Evolutionary conservation across 2,797 vertebrate species (phyloP).

Genomic region (Coregonus sp.): DNA sequence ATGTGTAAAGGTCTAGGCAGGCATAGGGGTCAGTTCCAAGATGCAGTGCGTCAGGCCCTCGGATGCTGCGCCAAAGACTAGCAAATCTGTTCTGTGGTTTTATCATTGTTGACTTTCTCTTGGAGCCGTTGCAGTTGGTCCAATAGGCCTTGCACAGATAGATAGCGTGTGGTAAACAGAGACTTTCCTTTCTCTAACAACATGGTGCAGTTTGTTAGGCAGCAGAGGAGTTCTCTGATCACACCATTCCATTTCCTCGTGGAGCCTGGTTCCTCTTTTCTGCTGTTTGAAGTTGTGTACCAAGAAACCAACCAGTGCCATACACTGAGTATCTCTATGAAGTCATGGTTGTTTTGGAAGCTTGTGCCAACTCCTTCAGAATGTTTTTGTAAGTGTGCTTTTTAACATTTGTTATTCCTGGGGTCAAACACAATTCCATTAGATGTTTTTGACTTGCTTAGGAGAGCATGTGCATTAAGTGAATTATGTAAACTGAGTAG

Average conservation of each 20-base stretch:
- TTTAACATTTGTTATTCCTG: background rate
- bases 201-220: slow-evolving; percentile 4
- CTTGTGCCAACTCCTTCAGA: slow-evolving; percentile 7
- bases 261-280: background rate
- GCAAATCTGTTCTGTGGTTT: slow-evolving; percentile 3
- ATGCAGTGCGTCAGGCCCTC: slow-evolving; percentile 17
- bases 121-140: background rate
- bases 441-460: background rate
- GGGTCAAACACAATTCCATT: slow-evolving; percentile 8
- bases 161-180: background rate
- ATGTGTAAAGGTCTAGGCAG: background rate
- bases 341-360: background rate
- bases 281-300: background rate
- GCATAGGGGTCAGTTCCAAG: background rate
- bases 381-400: slow-evolving; percentile 11
- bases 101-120: background rate
- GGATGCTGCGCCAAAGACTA: slow-evolving; percentile 51
- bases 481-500: background rate
- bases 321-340: background rate
- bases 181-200: slow-evolving; percentile 1
- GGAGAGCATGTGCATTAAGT: background rate
- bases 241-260: background rate
- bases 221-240: slow-evolving; percentile 2
- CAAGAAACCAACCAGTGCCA: slow-evolving; percentile 5
- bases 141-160: background rate